Conservation (phyloP, 2,888 invertebrate species). For the Enchytraeus crypticus region DNA sequence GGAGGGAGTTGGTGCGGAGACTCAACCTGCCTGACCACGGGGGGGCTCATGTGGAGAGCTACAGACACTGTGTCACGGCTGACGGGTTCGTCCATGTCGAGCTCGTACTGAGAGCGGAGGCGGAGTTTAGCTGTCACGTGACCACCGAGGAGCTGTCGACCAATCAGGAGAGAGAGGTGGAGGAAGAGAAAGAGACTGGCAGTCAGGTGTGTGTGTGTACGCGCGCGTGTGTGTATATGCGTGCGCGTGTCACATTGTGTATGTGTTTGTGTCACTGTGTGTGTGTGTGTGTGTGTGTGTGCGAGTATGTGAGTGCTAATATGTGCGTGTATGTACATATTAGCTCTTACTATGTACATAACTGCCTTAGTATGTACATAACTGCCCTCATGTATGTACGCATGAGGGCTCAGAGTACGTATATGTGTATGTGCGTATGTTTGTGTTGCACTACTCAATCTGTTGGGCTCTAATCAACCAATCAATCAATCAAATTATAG, state of each 20-base stretch:
- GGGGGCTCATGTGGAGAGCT: background rate
- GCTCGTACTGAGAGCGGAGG: background rate
- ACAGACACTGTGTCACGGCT: background rate
- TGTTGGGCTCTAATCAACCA: too few relatives aligned
- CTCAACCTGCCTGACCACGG: conserved; percentile 2
- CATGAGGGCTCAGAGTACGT: background rate
- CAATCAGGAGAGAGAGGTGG: too few relatives aligned
- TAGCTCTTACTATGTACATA: background rate
- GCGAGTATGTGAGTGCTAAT: background rate
- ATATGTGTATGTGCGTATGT: too few relatives aligned
- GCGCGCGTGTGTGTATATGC: too few relatives aligned
- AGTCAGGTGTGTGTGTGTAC: too few relatives aligned
- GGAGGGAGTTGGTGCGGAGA: background rate
- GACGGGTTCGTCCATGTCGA: conserved; percentile 1
- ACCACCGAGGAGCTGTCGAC: conserved; percentile 6
- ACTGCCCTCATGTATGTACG: background rate
- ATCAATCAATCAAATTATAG: too few relatives aligned
- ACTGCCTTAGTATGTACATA: background rate
- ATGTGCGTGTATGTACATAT: background rate
- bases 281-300: background rate
- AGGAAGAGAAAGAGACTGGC: too few relatives aligned
- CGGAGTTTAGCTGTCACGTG: conserved; percentile 1
- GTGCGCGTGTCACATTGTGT: background rate
- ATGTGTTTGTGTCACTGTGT: background rate
- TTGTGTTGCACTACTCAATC: too few relatives aligned